A percentile compares a stretch with the other conserved stretches of the same genome.
Conservation (phyloP, 2,113 vertebrate species). For the Chaetops frenatus region DNA sequence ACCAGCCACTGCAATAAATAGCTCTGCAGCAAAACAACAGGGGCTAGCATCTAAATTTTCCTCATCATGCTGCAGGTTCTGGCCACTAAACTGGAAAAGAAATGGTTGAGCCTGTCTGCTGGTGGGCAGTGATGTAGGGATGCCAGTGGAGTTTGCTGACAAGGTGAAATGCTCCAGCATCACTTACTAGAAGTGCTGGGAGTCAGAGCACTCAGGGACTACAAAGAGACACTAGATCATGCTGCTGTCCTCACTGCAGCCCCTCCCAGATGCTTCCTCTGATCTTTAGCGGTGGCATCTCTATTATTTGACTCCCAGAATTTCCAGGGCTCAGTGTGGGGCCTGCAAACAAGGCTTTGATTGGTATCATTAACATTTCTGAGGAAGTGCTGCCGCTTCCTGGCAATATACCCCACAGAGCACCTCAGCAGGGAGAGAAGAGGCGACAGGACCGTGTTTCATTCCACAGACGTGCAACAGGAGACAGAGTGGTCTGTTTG, state of each 20-base stretch:
- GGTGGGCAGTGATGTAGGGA: background rate
- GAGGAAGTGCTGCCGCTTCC: slow-evolving; percentile 21
- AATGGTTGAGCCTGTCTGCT: background rate
- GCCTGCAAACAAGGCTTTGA: slow-evolving; percentile 39
- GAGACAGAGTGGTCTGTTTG: background rate
- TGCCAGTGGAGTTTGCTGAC: slow-evolving; percentile 24
- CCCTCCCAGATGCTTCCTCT: slow-evolving; percentile 36
- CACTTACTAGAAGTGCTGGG: slow-evolving; percentile 46
- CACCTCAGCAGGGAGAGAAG: slow-evolving; percentile 20
- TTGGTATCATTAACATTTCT: slow-evolving; percentile 50
- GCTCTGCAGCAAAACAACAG: background rate
- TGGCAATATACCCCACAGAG: slow-evolving; percentile 37
- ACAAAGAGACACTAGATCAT: slow-evolving; percentile 42
- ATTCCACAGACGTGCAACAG: background rate
- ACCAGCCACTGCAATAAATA: background rate
- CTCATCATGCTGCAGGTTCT: background rate
- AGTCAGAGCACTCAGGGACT: background rate
- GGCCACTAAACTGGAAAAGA: background rate
- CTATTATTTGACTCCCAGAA: slow-evolving; percentile 45
- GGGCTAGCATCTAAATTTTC: background rate
- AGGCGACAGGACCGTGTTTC: background rate
- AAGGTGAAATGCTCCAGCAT: slow-evolving; percentile 30
- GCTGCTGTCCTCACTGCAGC: slow-evolving; percentile 9
- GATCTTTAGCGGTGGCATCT: slow-evolving; percentile 33
- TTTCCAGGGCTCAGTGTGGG: slow-evolving; percentile 31